phyloP scores from a whole-genome alignment of 2,797 vertebrate species.

The Margarornis squamiger region DNA sequence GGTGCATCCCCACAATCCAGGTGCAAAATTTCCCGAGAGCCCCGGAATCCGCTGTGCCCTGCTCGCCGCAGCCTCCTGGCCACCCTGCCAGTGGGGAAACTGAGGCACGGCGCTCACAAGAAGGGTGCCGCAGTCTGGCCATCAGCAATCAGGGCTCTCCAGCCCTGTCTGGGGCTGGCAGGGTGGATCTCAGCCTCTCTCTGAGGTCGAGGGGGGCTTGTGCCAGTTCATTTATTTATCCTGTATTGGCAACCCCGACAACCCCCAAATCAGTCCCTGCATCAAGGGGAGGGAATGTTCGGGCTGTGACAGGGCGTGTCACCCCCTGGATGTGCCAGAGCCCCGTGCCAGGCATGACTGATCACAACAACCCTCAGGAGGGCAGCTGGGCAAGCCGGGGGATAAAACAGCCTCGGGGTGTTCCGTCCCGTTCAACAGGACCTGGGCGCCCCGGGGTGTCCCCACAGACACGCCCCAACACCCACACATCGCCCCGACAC shows the following conservation, averaged over 20 bases:
- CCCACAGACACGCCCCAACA: not conserved
- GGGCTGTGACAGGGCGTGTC: not conserved
- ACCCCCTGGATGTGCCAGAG: not conserved
- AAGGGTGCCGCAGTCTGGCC: not conserved
- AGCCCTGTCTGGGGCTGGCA: not conserved
- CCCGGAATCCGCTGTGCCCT: not conserved
- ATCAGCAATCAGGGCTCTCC: not conserved
- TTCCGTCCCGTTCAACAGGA: fast-evolving
- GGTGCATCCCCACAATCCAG: not conserved
- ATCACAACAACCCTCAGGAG: not conserved
- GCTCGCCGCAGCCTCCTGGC: not conserved
- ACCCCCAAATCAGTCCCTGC: not conserved
- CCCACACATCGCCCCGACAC: not conserved
- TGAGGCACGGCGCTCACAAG: fast-evolving
- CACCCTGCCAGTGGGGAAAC: not conserved
- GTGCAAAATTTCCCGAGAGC: not conserved
- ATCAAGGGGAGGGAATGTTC: not conserved
- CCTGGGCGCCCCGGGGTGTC: not conserved
- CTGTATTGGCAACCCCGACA: fast-evolving
- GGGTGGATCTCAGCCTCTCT: not conserved
- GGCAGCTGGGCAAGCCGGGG: not conserved
- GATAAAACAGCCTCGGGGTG: not conserved
- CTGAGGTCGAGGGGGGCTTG: not conserved
- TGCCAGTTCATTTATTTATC: not conserved
- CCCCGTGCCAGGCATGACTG: fast-evolving